These are phyloP conservation scores for Mesochorus sp. DNA, from an alignment of 2,888 invertebrate species.

Conservation along the genomic window DNA sequence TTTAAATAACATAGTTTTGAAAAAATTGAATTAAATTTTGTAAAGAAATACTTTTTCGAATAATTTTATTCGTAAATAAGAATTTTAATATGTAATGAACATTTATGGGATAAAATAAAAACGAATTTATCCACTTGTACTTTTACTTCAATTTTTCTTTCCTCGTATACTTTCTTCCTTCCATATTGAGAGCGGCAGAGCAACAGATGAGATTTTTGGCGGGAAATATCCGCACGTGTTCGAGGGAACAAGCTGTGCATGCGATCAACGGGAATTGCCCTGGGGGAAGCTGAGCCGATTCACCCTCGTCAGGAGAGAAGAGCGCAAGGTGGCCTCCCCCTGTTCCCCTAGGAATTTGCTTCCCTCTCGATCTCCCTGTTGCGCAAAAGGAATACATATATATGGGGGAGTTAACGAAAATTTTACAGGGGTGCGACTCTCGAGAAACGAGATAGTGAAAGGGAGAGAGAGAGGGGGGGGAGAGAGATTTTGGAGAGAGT, in stretches of 20 bases:
- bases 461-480: not conserved
- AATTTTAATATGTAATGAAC: too few species aligned
- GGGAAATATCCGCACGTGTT: slow-evolving; percentile 23
- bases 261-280: slow-evolving; percentile 49
- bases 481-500: slow-evolving; percentile 5
- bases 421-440: slow-evolving; percentile 12
- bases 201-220: slow-evolving; percentile 41
- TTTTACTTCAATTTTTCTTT: slow-evolving; percentile 4
- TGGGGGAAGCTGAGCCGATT: slow-evolving; percentile 32
- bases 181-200: not conserved
- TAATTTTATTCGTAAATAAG: too few species aligned
- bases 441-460: not conserved
- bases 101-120: too few species aligned
- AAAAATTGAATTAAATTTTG: too few species aligned
- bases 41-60: too few species aligned
- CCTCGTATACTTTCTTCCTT: not conserved
- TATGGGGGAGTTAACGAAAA: slow-evolving; percentile 22
- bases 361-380: not conserved
- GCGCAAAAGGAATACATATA: too few species aligned
- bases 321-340: slow-evolving; percentile 49
- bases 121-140: too few species aligned
- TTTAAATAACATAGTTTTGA: too few species aligned
- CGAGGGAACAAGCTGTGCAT: slow-evolving; percentile 15
- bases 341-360: not conserved
- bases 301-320: slow-evolving; percentile 42